These are phyloP conservation scores for Phocoena sinus DNA, from an alignment of 2,113 vertebrate species.

Conservation along the genomic window DNA sequence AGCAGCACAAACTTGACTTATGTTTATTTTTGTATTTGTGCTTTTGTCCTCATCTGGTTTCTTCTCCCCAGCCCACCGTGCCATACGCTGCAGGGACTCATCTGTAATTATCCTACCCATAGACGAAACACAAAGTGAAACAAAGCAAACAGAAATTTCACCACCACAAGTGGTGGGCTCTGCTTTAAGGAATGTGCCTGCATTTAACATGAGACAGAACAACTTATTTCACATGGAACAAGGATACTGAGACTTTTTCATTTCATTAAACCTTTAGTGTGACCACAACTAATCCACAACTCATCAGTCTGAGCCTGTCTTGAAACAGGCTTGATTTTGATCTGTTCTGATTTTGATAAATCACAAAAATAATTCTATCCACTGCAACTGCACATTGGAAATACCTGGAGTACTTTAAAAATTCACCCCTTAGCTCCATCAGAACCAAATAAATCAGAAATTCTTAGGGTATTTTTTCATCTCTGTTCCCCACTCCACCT, in stretches of 20 bases:
- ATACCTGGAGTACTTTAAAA: background rate
- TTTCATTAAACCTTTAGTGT: background rate
- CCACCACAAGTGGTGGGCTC: background rate
- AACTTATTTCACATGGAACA: background rate
- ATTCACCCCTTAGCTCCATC: background rate
- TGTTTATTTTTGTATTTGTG: constrained; percentile 71
- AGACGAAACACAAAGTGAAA: constrained; percentile 41
- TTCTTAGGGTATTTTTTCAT: background rate
- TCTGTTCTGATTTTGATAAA: background rate
- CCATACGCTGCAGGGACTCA: constrained; percentile 70
- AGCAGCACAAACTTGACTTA: constrained; percentile 74
- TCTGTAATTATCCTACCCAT: constrained; percentile 55
- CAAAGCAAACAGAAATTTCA: constrained; percentile 22
- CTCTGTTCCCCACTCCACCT: background rate
- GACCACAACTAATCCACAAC: background rate
- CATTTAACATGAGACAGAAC: background rate
- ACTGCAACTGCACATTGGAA: background rate
- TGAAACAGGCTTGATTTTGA: background rate
- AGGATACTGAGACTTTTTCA: background rate
- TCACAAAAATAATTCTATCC: background rate
- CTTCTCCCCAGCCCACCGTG: background rate
- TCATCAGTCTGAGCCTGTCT: background rate
- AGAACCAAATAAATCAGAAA: background rate
- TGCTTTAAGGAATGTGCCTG: background rate
- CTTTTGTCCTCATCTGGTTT: constrained; percentile 61